These are phyloP conservation scores for Coregonus sp. DNA, from an alignment of 2,797 vertebrate genomes.

Conservation along the genomic window DNA sequence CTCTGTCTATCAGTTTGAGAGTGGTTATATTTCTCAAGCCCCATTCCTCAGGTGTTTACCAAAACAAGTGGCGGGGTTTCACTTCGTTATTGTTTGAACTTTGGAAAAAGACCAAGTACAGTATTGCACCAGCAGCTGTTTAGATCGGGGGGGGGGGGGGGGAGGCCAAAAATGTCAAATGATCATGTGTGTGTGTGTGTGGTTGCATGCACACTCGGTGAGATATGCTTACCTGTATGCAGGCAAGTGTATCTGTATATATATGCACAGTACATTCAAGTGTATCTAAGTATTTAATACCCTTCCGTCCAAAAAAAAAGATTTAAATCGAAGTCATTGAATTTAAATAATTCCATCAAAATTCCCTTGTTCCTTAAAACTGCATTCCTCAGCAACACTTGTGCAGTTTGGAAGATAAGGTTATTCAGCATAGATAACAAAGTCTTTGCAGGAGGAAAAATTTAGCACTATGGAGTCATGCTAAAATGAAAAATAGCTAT, in stretches of 20 bases:
- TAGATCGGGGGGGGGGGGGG: background rate
- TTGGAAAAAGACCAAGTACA: no score
- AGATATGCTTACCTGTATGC: background rate
- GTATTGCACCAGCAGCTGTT: background rate
- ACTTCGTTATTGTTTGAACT: no score
- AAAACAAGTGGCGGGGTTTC: no score
- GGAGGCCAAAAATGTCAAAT: background rate
- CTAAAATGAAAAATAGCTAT: slow-evolving; percentile 26
- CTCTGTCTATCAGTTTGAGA: no score
- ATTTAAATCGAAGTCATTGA: slow-evolving; percentile 42
- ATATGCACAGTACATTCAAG: background rate
- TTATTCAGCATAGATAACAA: slow-evolving; percentile 51
- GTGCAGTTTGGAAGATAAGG: slow-evolving; percentile 52
- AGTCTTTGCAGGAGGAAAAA: slow-evolving; percentile 48
- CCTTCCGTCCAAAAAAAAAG: slow-evolving; percentile 12
- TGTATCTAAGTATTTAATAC: slow-evolving; percentile 9
- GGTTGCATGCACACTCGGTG: background rate
- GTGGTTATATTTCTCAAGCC: no score
- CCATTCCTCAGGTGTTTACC: no score
- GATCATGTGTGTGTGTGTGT: background rate
- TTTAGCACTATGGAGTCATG: slow-evolving; percentile 5
- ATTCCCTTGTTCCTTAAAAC: slow-evolving; percentile 53
- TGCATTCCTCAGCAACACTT: slow-evolving; percentile 57
- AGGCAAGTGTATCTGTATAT: background rate
- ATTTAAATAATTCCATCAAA: slow-evolving; percentile 54